Evolutionary conservation across 1,140 invertebrate species (phyloP).

Genomic region (Hermetia illucens): DNA sequence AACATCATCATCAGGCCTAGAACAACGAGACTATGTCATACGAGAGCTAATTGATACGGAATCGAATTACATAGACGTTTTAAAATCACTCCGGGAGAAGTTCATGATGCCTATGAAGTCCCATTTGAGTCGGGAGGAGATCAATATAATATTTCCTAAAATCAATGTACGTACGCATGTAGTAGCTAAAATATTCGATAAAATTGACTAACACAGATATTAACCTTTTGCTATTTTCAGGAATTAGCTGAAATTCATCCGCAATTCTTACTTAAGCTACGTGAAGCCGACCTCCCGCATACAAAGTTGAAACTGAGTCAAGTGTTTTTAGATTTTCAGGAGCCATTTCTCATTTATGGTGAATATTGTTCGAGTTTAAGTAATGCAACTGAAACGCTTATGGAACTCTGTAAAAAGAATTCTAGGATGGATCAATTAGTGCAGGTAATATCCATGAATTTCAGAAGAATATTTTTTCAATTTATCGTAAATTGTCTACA

Average conservation of each 20-base stretch:
- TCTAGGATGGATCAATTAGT: constrained; percentile 26
- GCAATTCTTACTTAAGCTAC: constrained; percentile 64
- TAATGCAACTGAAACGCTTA: constrained; percentile 57
- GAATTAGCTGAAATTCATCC: constrained; percentile 77
- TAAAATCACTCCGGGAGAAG: constrained; percentile 72
- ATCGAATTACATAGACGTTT: constrained; percentile 89
- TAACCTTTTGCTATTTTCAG: constrained; percentile 30
- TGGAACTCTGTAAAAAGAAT: constrained; percentile 53
- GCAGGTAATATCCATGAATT: constrained; percentile 11
- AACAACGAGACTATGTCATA: constrained; percentile 91
- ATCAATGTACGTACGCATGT: constrained; percentile 55
- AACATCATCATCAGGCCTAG: constrained; percentile 46
- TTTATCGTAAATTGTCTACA: background rate
- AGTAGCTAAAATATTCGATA: constrained; percentile 3
- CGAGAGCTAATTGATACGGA: constrained; percentile 94
- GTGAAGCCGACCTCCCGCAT: constrained; percentile 45
- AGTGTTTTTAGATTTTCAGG: constrained; percentile 80
- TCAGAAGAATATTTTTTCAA: too few species aligned
- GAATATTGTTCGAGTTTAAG: constrained; percentile 91
- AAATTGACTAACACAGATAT: background rate
- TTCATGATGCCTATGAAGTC: constrained; percentile 65
- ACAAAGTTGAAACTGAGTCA: constrained; percentile 40
- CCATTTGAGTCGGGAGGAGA: constrained; percentile 57
- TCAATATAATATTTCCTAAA: constrained; percentile 69
- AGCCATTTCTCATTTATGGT: constrained; percentile 85